phyloP scores from a whole-genome alignment of 1,140 invertebrate species.

The Octopus sinensis region DNA sequence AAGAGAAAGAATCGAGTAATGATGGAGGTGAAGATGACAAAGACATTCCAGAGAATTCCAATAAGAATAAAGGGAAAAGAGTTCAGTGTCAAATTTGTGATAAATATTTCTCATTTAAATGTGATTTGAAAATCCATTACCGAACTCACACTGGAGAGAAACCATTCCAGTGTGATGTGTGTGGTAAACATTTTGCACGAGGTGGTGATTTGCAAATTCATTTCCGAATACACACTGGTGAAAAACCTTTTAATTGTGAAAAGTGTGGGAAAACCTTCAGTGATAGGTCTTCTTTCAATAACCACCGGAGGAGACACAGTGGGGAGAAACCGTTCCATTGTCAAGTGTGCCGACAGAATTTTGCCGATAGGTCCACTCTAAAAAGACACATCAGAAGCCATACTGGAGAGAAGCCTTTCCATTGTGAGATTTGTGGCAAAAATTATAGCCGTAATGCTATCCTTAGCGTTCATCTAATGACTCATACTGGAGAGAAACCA shows the following conservation, averaged over 20 bases:
- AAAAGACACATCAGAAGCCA: slow-evolving; percentile 82
- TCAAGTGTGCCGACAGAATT: slow-evolving; percentile 61
- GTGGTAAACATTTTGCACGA: slow-evolving; percentile 24
- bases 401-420: slow-evolving; percentile 81
- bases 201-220: slow-evolving; percentile 37
- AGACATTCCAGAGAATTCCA: too few species aligned
- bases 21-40: too few species aligned
- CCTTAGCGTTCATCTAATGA: background rate
- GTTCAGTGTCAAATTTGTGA: background rate
- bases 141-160: slow-evolving; percentile 50
- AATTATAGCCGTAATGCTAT: background rate
- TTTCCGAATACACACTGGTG: slow-evolving; percentile 51
- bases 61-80: too few species aligned
- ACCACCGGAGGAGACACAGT: slow-evolving; percentile 67
- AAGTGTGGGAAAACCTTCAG: slow-evolving; percentile 46
- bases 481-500: background rate
- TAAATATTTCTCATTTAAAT: background rate
- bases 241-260: slow-evolving; percentile 51
- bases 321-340: slow-evolving; percentile 57
- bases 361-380: slow-evolving; percentile 88
- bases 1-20: too few species aligned
- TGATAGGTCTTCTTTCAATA: slow-evolving; percentile 67
- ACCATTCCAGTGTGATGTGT: slow-evolving; percentile 27
- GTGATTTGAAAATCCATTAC: slow-evolving; percentile 34
- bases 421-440: background rate